Evolutionary conservation across 2,888 invertebrate species (phyloP), one percentile per base, ranked within the genome.

Genomic region (Phasia obesa): DNA sequence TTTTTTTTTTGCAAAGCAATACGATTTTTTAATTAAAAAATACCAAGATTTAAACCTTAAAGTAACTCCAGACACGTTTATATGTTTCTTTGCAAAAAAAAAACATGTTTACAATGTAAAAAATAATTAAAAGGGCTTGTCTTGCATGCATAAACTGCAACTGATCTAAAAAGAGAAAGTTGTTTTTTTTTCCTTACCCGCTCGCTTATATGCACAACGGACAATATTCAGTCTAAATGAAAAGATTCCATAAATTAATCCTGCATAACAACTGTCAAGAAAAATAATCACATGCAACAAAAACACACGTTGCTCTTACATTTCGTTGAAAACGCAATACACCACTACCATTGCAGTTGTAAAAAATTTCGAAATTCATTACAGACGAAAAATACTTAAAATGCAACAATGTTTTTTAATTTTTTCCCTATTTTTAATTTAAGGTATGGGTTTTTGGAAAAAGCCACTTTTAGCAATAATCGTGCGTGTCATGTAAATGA

Each of bases 121-220:
- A 11, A 1, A 42, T 51, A 55, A 64, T 53, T n/a, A 64, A 81
- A 76, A 81, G 81, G 81, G 81, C 77, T 73, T 77, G 81, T 81
- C 77, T 73, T 73, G 73, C 57, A 77, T 73, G 35, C 19, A 59
- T 15, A 67, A 75, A 55, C 44, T 19, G 51, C 59, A 67, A 60
- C 67, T 49, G 53, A 11, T 21, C 25, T 64, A 60, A 78, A 67
- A 80, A 81, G 81, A 81, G 81, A 81, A 81, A 81, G 81, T 69
- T 73, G 77, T 57, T 73, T 65, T 49, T 57, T 42, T 27, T 49
- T 21, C 19, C 23, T 44, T 19, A 35, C 7, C 49, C 27, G 11
- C 19, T 42, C 6, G 31, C 19, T 25, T 21, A 27, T 44, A 57
- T 38, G 25, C 23, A 31, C 38, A 59, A 71, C 60, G 70, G 44